Evolutionary conservation across 2,888 invertebrate species (phyloP), one percentile per base, ranked within the genome.

Genomic region (Dimorphilus gyrociliatus): DNA sequence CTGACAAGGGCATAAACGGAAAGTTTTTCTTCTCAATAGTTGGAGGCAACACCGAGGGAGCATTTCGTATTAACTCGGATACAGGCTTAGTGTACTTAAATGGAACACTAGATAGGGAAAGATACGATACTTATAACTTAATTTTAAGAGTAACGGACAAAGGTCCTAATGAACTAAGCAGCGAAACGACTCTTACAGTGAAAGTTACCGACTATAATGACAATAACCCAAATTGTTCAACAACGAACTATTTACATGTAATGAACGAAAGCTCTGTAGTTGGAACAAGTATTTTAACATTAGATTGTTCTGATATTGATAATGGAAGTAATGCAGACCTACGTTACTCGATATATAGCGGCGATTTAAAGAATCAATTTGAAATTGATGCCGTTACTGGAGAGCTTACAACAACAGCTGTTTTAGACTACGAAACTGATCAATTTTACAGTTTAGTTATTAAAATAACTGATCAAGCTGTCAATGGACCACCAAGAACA

Each of bases 381-480:
- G 21, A 32, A 4, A 40, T 53, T 18, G 46, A 45, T 31, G 14
- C 34, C 2, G 19, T 30, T 7, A 35, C 42, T 6, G 54, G 54
- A 7, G 33, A 29, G 4, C 34, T 54, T 10, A 34, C 37, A 4
- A 39, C 44, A 3, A 27, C 25, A 5, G 40, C 34, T 2, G 32
- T 32, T 4, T 33, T 46, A 3, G 52, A 55, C 34, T 50, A 46
- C 29, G 54, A 53, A 33, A 32, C 37, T 2, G 35, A 36, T n/a
- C 27, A 29, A 2, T 26, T 31, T 3, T 52, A 46, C 34, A 37
- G 39, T 4, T 32, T 53, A 2, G 35, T 38, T 2, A 35, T 53
- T 3, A 32, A 41, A 29, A 49, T 46, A 4, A 30, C 25, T 15
- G 55, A 55, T 36, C 34, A 32, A 4, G 52, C 50, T 2, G n/a